Base-by-base conservation (phyloP, 2,797 vertebrate species). In the Amblyraja radiata region DNA sequence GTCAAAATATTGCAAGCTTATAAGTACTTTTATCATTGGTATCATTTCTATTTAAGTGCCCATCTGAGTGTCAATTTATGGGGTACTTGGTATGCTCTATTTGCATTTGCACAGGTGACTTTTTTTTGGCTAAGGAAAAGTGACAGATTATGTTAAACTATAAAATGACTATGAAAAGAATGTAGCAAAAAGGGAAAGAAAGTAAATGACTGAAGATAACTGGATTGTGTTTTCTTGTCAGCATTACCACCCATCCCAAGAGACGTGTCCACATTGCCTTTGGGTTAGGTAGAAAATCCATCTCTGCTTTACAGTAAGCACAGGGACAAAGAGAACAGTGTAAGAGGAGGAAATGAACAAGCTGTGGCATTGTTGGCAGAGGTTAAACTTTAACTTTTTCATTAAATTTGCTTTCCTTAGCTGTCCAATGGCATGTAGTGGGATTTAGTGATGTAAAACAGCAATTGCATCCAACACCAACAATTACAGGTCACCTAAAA, bases 351-450 rank as follows among this genome's bases (percentile, higher is more conserved):
- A 92, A 92, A 92, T 92, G 68, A 92, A 92, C 90, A 92, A 74
- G 68, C 71, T 92, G 68, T 92, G 90, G 90, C 90, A 92, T 92
- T 92, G 90, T 92, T 92, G 90, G 90, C 90, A 92, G 90, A 92
- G 71, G 71, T 92, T 74, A 92, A 74, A 92, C 90, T 39, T 76
- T 74, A 74, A 73, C 71, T 74, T 92, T 92, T 92, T 92, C 90
- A 92, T 92, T 92, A 92, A 92, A 28, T 92, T 74, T 92, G 90
- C 90, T 92, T 92, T 92, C 90, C 90, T 92, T 92, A 54, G 90
- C 90, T 54, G 90, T 92, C 90, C 90, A 76, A 9, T 46, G 90
- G 36, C 68, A 74, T 74, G 68, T 73, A 92, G 71, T 36, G 54
- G 71, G 71, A n/a, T 25, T 28, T 46, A 74, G 90, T 92, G 90